Percentiles rank a stretch among this genome's conserved stretches.
These are phyloP conservation scores for Chloroceryle amazona DNA, from an alignment of 2,797 vertebrate species.

Conservation along the genomic window DNA sequence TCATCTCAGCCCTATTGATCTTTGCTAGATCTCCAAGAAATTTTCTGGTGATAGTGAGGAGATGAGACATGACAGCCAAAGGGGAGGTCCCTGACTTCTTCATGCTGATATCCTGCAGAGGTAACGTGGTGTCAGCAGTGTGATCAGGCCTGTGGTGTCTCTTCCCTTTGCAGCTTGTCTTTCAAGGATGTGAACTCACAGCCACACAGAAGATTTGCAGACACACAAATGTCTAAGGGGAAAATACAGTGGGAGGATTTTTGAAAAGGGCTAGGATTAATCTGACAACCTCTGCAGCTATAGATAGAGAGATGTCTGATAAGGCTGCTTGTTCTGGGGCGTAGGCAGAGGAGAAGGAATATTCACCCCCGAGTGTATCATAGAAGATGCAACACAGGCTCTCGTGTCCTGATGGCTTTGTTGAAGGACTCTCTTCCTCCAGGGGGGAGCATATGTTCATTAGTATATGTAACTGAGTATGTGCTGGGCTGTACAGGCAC, in stretches of 20 bases:
- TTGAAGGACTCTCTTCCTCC: background rate
- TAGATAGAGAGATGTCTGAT: slow-evolving; percentile 1
- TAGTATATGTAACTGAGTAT: background rate
- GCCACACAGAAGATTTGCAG: background rate
- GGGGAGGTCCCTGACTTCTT: background rate
- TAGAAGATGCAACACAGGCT: background rate
- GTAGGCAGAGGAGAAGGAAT: background rate
- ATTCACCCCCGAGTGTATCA: background rate
- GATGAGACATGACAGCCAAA: background rate
- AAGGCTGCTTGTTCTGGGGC: background rate
- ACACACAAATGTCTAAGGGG: background rate
- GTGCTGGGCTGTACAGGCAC: background rate
- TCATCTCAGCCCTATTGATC: background rate
- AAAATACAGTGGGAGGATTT: background rate
- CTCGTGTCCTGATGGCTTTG: background rate
- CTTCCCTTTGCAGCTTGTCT: background rate
- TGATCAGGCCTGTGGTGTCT: accelerated
- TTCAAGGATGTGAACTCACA: background rate
- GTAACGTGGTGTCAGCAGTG: accelerated
- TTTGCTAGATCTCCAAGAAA: background rate
- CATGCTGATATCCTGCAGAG: accelerated
- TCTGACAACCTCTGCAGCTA: slow-evolving; percentile 27
- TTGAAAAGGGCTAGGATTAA: slow-evolving; percentile 23
- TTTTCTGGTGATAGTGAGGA: background rate
- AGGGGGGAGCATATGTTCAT: background rate